phyloP scores from a whole-genome alignment of 1,140 invertebrate genomes.

The Drosophila guanche region DNA sequence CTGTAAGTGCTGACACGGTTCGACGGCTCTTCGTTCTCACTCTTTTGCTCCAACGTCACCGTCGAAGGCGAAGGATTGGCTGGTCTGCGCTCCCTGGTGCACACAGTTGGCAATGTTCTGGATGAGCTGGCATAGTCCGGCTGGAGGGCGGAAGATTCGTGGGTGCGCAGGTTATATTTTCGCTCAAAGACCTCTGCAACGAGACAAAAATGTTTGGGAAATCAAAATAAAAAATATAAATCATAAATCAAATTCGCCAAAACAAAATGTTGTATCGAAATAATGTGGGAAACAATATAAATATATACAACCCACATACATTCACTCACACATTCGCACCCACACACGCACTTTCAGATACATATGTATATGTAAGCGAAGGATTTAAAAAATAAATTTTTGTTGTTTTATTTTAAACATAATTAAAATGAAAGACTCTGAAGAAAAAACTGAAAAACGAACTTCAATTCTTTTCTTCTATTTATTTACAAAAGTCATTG shows the following conservation, averaged over 20 bases:
- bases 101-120: slow-evolving; percentile 6
- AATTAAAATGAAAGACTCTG: slow-evolving; percentile 25
- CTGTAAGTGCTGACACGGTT: slow-evolving; percentile 5
- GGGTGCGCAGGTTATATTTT: slow-evolving; percentile 57
- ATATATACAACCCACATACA: slow-evolving; percentile 14
- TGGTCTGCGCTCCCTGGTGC: slow-evolving; percentile 6
- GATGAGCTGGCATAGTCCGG: slow-evolving; percentile 46
- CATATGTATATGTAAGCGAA: not conserved
- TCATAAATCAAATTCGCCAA: slow-evolving; percentile 21
- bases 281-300: slow-evolving; percentile 25
- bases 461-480: slow-evolving; percentile 28
- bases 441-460: not conserved
- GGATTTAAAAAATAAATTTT: slow-evolving; percentile 20
- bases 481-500: slow-evolving; percentile 56
- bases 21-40: slow-evolving; percentile 62
- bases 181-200: slow-evolving; percentile 43
- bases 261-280: slow-evolving; percentile 18
- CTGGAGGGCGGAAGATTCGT: slow-evolving; percentile 12
- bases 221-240: slow-evolving; percentile 71
- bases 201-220: slow-evolving; percentile 43
- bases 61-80: not conserved
- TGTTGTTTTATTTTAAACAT: slow-evolving; percentile 31
- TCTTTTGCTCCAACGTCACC: slow-evolving; percentile 20
- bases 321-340: slow-evolving; percentile 20
- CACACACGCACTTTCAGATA: slow-evolving; percentile 29